These are phyloP conservation scores for Machimus atricapillus DNA, from an alignment of 2,888 invertebrate species.

Conservation along the genomic window DNA sequence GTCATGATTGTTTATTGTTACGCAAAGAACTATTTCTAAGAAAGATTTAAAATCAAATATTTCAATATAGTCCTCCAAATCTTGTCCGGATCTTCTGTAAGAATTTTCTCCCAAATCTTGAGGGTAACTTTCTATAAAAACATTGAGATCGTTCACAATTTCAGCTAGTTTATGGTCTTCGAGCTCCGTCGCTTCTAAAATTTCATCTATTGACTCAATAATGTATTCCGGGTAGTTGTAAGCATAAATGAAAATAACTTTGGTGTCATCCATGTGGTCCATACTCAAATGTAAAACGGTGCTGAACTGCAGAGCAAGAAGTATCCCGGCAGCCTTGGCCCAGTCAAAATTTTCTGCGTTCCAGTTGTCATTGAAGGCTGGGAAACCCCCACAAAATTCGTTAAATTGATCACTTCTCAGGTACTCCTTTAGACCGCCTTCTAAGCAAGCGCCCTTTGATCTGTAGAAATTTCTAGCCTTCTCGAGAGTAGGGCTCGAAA, in stretches of 20 bases:
- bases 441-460: background rate
- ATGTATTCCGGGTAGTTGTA: background rate
- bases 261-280: background rate
- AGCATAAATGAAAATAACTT: background rate
- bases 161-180: background rate
- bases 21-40: background rate
- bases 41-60: background rate
- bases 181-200: background rate
- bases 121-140: background rate
- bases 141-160: background rate
- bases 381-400: slow-evolving; percentile 12
- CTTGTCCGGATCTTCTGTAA: background rate
- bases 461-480: background rate
- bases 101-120: background rate
- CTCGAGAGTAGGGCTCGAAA: background rate
- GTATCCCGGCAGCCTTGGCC: background rate
- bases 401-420: background rate
- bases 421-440: background rate
- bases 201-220: background rate
- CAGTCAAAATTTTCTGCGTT: background rate
- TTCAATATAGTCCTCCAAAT: background rate
- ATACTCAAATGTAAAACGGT: background rate
- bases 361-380: background rate
- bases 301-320: background rate
- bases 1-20: background rate